phyloP scores from a whole-genome alignment of 2,113 vertebrate species.

The Circaetus cinerascens region DNA sequence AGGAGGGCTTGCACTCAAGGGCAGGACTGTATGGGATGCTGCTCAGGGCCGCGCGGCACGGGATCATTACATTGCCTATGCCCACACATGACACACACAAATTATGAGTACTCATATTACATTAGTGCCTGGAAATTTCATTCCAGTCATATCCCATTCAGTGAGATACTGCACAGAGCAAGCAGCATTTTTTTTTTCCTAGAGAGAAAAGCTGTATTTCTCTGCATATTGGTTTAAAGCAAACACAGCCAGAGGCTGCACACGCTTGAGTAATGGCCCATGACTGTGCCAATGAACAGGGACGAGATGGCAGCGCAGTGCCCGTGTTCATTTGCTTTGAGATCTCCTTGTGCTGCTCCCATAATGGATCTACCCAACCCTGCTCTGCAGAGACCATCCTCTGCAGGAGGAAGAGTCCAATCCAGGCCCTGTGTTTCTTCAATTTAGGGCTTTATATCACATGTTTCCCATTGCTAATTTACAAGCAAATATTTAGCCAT shows the following conservation, averaged over 20 bases:
- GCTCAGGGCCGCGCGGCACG: not conserved
- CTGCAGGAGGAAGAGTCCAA: not conserved
- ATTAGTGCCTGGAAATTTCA: slow-evolving; percentile 49
- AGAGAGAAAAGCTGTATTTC: slow-evolving; percentile 24
- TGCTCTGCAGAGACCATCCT: not conserved
- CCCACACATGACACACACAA: not conserved
- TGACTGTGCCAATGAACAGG: not conserved
- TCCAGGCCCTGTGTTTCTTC: not conserved
- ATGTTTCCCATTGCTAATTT: slow-evolving; percentile 12
- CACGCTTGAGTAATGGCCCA: not conserved
- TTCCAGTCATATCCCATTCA: slow-evolving; percentile 49
- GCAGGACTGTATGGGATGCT: not conserved
- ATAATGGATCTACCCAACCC: not conserved
- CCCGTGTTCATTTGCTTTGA: not conserved
- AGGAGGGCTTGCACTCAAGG: not conserved
- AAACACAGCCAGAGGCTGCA: slow-evolving; percentile 18
- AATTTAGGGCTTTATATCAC: not conserved
- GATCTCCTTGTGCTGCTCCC: not conserved
- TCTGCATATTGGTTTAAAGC: slow-evolving; percentile 16
- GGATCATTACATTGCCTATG: not conserved
- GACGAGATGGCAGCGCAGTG: not conserved
- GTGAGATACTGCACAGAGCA: slow-evolving; percentile 29
- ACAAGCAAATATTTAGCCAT: slow-evolving; percentile 46
- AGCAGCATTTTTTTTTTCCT: not conserved
- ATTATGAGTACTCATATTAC: slow-evolving; percentile 19